Evolutionary conservation across 2,888 invertebrate genomes (phyloP), one percentile per base, ranked within the genome.

Genomic region (Cordylochernes scorpioides): DNA sequence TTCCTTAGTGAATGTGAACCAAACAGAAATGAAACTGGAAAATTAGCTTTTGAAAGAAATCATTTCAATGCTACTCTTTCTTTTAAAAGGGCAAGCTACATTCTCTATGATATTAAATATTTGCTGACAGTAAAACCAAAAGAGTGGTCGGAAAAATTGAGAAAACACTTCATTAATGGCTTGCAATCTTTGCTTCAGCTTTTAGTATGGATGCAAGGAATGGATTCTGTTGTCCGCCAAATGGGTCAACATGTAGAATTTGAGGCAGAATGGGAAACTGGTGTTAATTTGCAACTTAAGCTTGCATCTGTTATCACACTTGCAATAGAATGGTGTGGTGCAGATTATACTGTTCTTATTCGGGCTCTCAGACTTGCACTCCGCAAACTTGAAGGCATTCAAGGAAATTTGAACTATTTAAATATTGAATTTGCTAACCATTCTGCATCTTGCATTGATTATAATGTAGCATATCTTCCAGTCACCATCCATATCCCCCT

Each of bases 191-290:
- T 94, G 46, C 57, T 91, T 30, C 67, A 68, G 31, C 60, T 97
- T 17, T 58, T 97, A 1, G 67, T 70, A 33, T 72, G 72, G 57
- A 86, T 94, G 80, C 88, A 64, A 58, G 62, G 62, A 27, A 68
- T 68, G 66, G 66, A 68, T 46, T 50, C 57, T 9, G 62, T 64
- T 17, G 58, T 58, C 4, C 48, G 77, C 3, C 71, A 84, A 63
- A 71, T 78, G 1, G 82, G 80, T 0, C 84, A 88, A 46, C 97
- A 97, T 50, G 78, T 94, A 69, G 91, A 94, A 49, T 94, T 80
- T 57, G 97, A 99, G 53, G 84, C 86, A 0, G 97, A 97, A 50
- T 99, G 97, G 97, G 97, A 97, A 55, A 78, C 84, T 0, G 94
- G 88, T 1, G 97, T 97, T 55, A 91, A 88, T 51, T 61, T 97